Base-by-base conservation (phyloP, 2,888 invertebrate species). In the Hypomecis atomaria region DNA sequence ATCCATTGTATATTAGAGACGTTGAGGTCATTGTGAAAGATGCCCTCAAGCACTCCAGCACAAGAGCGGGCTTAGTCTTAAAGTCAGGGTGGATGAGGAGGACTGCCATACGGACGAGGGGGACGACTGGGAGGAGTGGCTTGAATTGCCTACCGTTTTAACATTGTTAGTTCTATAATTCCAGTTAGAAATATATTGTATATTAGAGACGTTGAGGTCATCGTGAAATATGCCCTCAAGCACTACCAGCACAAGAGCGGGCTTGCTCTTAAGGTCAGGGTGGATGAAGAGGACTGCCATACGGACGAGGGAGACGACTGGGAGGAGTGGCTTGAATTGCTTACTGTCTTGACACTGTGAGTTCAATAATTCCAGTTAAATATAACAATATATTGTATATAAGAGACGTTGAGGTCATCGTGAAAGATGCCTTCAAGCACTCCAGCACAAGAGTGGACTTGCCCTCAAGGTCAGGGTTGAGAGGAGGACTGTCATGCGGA, bases 391-490 rank as follows among this genome's bases (percentile, higher is more conserved):
- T 3, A 38, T 23, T 23, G 3, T 1, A 23, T 23, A 23, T 23
- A 2, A 23, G 23, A 23, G 23, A 23, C 23, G 23, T 23, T 23
- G 23, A 23, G 23, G 23, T 23, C 23, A 23, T 23, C 23, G 23
- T 23, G 1, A 23, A 23, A 23, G 23, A 13, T 11, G 6, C 9
- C 3, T 4, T 38, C 7, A 38, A 38, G 38, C 38, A 38, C 9
- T 38, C 95, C 77, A 90, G 76, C 95, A 95, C 71, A 94, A 93
- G 70, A 93, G 93, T 65, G 93, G 94, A 0, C 84, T 94, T 9
- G 94, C 94, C 44, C 81, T 96, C 62, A 90, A 90, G 74, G 94
- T 95, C 74, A 94, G 95, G 74, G 93, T 95, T n/a, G 93, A 94
- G 94, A 94, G 7, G 86, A 92, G 9, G 95, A 95, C 85, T 96